Evolutionary conservation across 1,140 invertebrate species (phyloP).

Genomic region (Camponotus floridanus): DNA sequence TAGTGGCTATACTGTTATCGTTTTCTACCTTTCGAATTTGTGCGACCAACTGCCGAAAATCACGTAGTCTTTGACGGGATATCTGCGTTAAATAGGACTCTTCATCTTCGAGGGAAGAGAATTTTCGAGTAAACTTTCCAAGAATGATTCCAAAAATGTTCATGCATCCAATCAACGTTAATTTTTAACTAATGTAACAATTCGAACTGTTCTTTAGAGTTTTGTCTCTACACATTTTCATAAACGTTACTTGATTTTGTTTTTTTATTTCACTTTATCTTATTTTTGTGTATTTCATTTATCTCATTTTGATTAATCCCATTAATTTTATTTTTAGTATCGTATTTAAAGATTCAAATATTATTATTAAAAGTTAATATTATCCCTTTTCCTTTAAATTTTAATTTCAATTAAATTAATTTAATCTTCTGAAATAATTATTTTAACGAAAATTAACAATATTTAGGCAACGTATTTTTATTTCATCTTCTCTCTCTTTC

Average conservation of each 20-base stretch:
- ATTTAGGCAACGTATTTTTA: not conserved
- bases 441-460: not conserved
- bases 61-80: conserved; percentile 54
- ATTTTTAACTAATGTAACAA: not conserved
- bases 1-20: conserved; percentile 46
- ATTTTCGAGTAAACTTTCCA: conserved; percentile 9
- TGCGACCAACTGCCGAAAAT: conserved; percentile 73
- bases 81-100: conserved; percentile 59
- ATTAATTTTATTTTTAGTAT: not conserved
- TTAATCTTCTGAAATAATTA: not conserved
- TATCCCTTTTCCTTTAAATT: not conserved
- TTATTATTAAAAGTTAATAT: not conserved
- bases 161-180: not conserved
- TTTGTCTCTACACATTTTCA: too few relatives aligned
- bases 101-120: conserved; percentile 11
- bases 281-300: not conserved
- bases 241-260: not conserved
- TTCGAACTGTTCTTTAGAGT: not conserved
- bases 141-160: conserved; percentile 9
- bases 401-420: not conserved
- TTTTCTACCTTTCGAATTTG: conserved; percentile 67
- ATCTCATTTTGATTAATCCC: not conserved
- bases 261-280: not conserved
- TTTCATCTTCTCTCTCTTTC: not conserved
- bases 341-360: not conserved